Base-by-base conservation (phyloP, 2,113 vertebrate species). In the Brachyhypopomus occidentalis region DNA sequence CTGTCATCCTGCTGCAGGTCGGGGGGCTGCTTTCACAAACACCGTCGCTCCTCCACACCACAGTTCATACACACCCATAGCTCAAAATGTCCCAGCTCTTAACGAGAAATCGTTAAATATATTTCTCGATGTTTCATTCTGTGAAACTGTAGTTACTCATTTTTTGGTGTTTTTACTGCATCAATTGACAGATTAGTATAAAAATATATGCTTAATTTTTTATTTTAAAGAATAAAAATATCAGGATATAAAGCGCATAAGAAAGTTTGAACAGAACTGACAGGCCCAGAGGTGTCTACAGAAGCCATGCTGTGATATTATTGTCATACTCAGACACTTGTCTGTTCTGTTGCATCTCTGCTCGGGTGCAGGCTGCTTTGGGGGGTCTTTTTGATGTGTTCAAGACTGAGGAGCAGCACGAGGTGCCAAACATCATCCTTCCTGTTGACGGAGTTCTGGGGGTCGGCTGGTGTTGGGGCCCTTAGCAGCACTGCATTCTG, bases 1-100 rank as follows among this genome's bases (percentile, higher is more conserved):
- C 38, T 86, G 85, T 91, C 92, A 92, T 92, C 90, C 88, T 91
- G 89, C 88, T 84, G 85, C 88, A 8, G 86, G 86, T 78, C 88
- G 85, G 87, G 84, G 84, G 11, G 89, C 86, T 86, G 69, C 72
- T 74, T 78, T 81, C 62, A 70, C 56, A 76, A 19, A 81, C 67
- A 83, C 75, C 48, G 58, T 84, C 64, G 76, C 59, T 60, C 72
- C 23, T 75, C 71, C 66, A 30, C 22, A 25, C 67, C 34, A 48
- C 59, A 80, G 72, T 81, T 81, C 23, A 67, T 72, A 60, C 48
- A 52, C 27, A 79, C 12, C 17, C n/a, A 67, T 12, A 5, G 3
- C 63, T 36, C 72, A 45, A 23, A 76, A 62, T 17, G 36, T 25
- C 34, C 56, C 55, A 59, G 30, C 14, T 17, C 8, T 23, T 73